Evolutionary conservation across 2,797 vertebrate genomes (phyloP).

Genomic region (Eulemur coronatus): DNA sequence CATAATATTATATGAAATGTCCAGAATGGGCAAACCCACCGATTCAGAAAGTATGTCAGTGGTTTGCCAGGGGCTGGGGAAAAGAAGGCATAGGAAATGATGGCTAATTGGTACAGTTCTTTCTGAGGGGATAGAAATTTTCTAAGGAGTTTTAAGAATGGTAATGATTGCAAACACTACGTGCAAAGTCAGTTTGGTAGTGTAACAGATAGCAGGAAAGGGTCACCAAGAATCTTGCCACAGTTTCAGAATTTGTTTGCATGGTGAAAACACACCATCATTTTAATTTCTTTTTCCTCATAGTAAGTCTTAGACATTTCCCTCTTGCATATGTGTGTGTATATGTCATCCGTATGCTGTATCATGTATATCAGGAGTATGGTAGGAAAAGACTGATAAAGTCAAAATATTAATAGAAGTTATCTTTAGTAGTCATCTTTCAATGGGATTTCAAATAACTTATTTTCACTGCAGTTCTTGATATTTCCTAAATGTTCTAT

Average conservation of each 20-base stretch:
- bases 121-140: background rate
- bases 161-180: background rate
- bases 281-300: background rate
- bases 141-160: background rate
- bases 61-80: background rate
- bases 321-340: background rate
- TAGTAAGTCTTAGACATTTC: background rate
- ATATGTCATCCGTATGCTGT: background rate
- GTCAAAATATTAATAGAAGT: background rate
- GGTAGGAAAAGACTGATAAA: background rate
- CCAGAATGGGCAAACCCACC: background rate
- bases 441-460: background rate
- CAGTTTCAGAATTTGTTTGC: conserved; percentile 58
- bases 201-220: conserved; percentile 70
- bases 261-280: background rate
- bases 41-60: background rate
- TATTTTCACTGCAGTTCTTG: background rate
- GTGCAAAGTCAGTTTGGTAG: conserved; percentile 56
- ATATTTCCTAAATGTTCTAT: conserved; percentile 7
- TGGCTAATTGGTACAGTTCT: background rate
- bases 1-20: background rate
- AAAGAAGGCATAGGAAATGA: background rate
- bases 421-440: background rate
- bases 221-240: conserved; percentile 8
- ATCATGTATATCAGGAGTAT: background rate